phyloP scores from a whole-genome alignment of 2,797 vertebrate genomes.

The Anguilla anguilla region DNA sequence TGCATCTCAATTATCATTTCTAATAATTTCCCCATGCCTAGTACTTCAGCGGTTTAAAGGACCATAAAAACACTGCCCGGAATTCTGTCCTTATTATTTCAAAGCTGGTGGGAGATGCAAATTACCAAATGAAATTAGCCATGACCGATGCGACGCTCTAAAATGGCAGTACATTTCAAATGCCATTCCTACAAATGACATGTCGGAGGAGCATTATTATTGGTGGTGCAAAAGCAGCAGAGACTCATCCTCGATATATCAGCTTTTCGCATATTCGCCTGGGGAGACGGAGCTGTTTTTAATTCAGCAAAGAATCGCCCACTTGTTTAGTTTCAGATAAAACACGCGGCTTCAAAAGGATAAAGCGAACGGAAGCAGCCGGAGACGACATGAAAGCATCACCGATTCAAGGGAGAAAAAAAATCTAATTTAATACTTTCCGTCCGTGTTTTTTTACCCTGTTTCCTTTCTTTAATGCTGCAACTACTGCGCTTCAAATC shows the following conservation, averaged over 20 bases:
- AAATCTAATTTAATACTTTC: background rate
- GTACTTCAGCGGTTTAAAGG: background rate
- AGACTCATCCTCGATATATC: background rate
- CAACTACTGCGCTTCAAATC: background rate
- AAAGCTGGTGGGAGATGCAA: background rate
- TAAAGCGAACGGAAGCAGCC: background rate
- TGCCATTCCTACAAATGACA: background rate
- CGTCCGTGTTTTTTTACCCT: background rate
- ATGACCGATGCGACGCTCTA: background rate
- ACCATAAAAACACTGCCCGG: background rate
- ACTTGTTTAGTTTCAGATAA: background rate
- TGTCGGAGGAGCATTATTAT: background rate
- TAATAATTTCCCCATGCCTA: background rate
- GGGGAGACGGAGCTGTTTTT: background rate
- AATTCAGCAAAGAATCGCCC: conserved; percentile 10
- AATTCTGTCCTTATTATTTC: background rate
- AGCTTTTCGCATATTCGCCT: background rate
- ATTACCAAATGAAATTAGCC: background rate
- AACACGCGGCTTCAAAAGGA: background rate
- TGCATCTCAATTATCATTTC: background rate
- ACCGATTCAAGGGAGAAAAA: background rate
- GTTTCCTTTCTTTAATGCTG: background rate
- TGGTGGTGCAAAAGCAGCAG: background rate
- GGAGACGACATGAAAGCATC: conserved; percentile 6
- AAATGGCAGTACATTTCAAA: background rate